Conservation (phyloP, 2,888 invertebrate species). For the Erebia palarica region DNA sequence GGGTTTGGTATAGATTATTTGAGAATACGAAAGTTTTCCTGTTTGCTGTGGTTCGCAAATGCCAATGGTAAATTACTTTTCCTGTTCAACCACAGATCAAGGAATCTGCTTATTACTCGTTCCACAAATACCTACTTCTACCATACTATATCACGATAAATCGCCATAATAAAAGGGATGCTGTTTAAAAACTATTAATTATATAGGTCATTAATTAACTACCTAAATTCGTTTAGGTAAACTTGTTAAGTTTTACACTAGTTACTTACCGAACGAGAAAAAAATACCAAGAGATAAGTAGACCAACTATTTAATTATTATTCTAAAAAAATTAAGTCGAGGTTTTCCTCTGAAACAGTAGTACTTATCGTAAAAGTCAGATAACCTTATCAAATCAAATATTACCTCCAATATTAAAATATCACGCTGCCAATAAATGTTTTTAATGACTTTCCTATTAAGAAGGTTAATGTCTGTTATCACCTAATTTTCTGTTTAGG, state of each 20-base stretch:
- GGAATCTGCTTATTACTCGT: too few relatives aligned
- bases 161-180: too few relatives aligned
- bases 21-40: neutral
- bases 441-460: slow-evolving; percentile 21
- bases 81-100: too few relatives aligned
- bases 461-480: slow-evolving; percentile 18
- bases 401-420: slow-evolving; percentile 20
- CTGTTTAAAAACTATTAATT: too few relatives aligned
- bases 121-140: too few relatives aligned
- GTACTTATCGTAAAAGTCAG: neutral
- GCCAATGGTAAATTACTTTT: too few relatives aligned
- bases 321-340: neutral
- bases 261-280: too few relatives aligned
- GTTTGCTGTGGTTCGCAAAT: neutral
- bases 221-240: too few relatives aligned
- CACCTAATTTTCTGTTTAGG: slow-evolving; percentile 5
- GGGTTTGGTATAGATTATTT: neutral
- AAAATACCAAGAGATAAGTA: neutral
- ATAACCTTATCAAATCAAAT: slow-evolving; percentile 17
- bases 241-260: too few relatives aligned
- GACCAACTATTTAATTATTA: neutral
- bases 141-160: too few relatives aligned
- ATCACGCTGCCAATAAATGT: slow-evolving; percentile 25
- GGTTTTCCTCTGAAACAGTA: slow-evolving; percentile 9
- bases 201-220: too few relatives aligned